Percentiles rank a stretch among this genome's conserved stretches.
Evolutionary conservation across 2,888 invertebrate species (phyloP).

Genomic region (Vannuccia rotundouncinata): DNA sequence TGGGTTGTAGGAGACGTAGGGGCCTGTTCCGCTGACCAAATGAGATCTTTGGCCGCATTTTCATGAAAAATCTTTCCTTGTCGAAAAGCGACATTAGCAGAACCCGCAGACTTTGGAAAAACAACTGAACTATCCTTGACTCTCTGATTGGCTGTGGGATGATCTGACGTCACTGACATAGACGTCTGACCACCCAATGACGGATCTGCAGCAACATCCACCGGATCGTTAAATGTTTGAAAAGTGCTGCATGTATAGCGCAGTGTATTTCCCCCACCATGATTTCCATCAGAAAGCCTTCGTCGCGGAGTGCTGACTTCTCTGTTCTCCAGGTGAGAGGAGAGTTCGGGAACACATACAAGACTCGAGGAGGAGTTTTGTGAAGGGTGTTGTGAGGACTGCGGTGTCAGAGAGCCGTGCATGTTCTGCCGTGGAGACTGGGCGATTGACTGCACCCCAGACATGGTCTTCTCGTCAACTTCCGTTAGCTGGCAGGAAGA

Average conservation of each 20-base stretch:
- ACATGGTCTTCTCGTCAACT: neutral
- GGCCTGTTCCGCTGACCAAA: neutral
- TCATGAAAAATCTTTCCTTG: neutral
- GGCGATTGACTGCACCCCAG: neutral
- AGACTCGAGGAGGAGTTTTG: neutral
- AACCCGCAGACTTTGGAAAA: neutral
- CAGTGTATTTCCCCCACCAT: neutral
- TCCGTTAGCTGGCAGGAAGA: constrained; percentile 2
- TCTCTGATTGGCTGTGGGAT: neutral
- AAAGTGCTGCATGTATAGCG: neutral
- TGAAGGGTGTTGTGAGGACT: no score
- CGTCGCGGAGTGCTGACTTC: neutral
- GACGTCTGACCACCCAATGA: neutral
- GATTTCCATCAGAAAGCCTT: neutral
- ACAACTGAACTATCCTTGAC: neutral
- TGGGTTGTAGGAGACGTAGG: neutral
- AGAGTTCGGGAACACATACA: neutral
- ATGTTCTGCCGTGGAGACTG: constrained; percentile 4
- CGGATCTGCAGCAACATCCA: neutral
- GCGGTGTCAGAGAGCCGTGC: neutral
- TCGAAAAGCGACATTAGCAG: neutral
- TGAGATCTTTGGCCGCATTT: neutral
- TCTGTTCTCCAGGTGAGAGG: neutral
- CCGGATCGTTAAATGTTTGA: neutral
- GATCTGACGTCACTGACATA: neutral